phyloP scores from a whole-genome alignment of 2,888 invertebrate genomes.

The Abrostola tripartita region DNA sequence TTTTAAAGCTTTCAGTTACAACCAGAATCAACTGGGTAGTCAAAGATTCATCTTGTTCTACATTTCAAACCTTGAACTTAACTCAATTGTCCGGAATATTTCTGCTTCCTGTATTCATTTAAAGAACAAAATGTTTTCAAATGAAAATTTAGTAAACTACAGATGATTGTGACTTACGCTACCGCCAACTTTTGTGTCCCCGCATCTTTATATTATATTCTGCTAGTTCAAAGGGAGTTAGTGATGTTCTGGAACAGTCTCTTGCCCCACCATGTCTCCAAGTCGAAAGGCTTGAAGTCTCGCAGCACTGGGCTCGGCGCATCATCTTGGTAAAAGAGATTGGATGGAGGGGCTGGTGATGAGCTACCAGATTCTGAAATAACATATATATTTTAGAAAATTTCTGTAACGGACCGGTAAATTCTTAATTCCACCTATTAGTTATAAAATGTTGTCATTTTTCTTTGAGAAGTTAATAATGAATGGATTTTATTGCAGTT shows the following conservation, averaged over 20 bases:
- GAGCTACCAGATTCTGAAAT: constrained; percentile 79
- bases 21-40: constrained; percentile 23
- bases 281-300: constrained; percentile 96
- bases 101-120: constrained; percentile 23
- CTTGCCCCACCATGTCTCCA: constrained; percentile 97
- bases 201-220: constrained; percentile 39
- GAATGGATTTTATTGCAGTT: too few relatives aligned
- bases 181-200: constrained; percentile 73
- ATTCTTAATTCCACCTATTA: too few relatives aligned
- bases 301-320: constrained; percentile 91
- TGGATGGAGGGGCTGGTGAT: constrained; percentile 81
- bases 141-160: constrained; percentile 84
- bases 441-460: too few relatives aligned
- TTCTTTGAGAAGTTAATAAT: too few relatives aligned
- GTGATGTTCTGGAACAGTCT: constrained; percentile 95
- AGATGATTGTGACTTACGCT: constrained; percentile 86
- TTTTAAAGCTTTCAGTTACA: constrained; percentile 15
- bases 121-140: constrained; percentile 31
- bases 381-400: constrained; percentile 10
- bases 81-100: constrained; percentile 31
- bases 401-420: too few relatives aligned
- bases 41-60: constrained; percentile 22
- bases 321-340: constrained; percentile 92
- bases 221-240: constrained; percentile 89
- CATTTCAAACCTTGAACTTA: constrained; percentile 28